Evolutionary conservation across 2,888 invertebrate genomes (phyloP), one percentile per base, ranked within the genome.

Genomic region (Anthoptus insignis): DNA sequence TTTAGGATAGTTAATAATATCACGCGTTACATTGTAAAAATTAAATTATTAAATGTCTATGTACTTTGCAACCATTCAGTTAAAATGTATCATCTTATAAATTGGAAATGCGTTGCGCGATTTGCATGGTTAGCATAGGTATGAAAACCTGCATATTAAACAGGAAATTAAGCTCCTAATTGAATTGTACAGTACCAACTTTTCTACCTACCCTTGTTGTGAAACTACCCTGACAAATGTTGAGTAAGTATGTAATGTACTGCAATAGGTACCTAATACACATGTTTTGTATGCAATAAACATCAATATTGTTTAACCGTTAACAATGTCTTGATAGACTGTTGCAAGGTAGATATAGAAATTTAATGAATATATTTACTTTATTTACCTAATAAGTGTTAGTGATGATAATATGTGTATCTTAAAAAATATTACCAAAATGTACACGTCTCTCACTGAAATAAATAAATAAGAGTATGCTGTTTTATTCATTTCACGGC

Each of bases 341-440:
- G 19, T 19, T 42, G 42, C 42, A 42, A 42, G 19, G 42, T 42
- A 42, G 11, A 42, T 42, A 42, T 42, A 19, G 1, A 24, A 42
- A 42, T 39, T 39, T 57, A 27, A 42, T 42, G 11, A 42, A 57
- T 57, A 56, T 39, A 37, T 34, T 24, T 16, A 37, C 39, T 53
- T 53, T 56, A 14, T 42, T 9, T 39, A 42, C 16, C 16, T 42
- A 16, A 27, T 42, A 57, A 42, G 16, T 13, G 56, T 42, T 42
- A 42, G 57, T 57, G 57, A 42, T 42, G 42, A 27, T 57, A 42
- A 9, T 39, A 39, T 56, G 42, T 57, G 39, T 57, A 42, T 54
- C 52, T 56, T 37, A 67, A 47, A 47, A 63, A 63, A 52, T 22
- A 61, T 68, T 68, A 68, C 68, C 68, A 68, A 68, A 68, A 65